These are phyloP conservation scores for Plagodis pulveraria DNA, from an alignment of 2,888 invertebrate species.

Conservation along the genomic window DNA sequence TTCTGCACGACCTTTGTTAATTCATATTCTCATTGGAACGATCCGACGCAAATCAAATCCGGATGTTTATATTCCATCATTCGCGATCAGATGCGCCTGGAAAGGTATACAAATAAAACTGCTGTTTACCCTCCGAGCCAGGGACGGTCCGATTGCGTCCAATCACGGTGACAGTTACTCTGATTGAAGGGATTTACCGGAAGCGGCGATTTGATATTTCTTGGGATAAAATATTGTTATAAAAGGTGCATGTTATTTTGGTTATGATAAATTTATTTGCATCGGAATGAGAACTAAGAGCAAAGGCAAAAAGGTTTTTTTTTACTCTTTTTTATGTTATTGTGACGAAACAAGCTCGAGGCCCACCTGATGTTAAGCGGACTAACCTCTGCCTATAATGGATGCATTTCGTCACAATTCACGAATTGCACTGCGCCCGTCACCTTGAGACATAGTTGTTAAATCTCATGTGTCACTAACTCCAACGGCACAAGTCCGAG, in stretches of 20 bases:
- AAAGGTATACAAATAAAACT: slow-evolving; percentile 38
- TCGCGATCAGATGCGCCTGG: slow-evolving; percentile 25
- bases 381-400: too few species aligned
- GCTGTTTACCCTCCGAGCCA: slow-evolving; percentile 34
- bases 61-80: slow-evolving; percentile 25
- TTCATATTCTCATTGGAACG: not conserved
- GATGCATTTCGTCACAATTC: too few species aligned
- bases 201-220: slow-evolving; percentile 11
- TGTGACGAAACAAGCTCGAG: too few species aligned
- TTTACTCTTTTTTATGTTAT: too few species aligned
- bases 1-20: not conserved
- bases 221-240: slow-evolving; percentile 1
- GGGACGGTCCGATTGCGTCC: slow-evolving; percentile 45
- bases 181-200: slow-evolving; percentile 47
- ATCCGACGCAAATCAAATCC: slow-evolving; percentile 11
- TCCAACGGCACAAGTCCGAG: too few species aligned
- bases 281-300: too few species aligned
- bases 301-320: too few species aligned
- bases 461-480: too few species aligned
- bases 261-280: too few species aligned
- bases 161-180: slow-evolving; percentile 50
- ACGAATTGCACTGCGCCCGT: too few species aligned
- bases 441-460: too few species aligned
- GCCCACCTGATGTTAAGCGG: too few species aligned
- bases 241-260: not conserved